These are phyloP conservation scores for Parotia lawesii DNA, from an alignment of 2,113 vertebrate genomes.

Conservation along the genomic window DNA sequence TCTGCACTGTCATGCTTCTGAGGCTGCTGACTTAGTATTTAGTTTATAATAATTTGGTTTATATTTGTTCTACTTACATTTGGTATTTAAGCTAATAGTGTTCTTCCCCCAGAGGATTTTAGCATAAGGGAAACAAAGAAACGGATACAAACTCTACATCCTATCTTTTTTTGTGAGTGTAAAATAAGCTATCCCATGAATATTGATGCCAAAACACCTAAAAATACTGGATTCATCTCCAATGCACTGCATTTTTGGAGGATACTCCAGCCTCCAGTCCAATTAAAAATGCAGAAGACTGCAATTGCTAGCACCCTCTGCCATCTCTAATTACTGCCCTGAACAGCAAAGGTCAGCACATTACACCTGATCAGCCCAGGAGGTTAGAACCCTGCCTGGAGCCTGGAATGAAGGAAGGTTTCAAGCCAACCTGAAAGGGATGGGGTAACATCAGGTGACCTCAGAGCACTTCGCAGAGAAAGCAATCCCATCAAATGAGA, in stretches of 20 bases:
- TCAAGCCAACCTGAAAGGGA: not conserved
- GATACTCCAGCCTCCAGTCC: not conserved
- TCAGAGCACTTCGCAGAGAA: not conserved
- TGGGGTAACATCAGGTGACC: not conserved
- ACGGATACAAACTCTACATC: not conserved
- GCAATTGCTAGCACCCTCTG: not conserved
- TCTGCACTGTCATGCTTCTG: not conserved
- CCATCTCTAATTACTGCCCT: conserved; percentile 22
- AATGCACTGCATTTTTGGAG: not conserved
- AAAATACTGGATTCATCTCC: not conserved
- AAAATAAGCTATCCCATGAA: not conserved
- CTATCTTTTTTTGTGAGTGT: not conserved
- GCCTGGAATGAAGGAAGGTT: not conserved
- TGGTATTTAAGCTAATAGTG: not conserved
- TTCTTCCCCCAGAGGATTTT: not conserved
- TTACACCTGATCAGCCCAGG: conserved; percentile 19
- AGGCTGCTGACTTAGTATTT: not conserved
- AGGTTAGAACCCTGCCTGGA: not conserved
- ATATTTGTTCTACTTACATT: not conserved
- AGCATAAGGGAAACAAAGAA: not conserved
- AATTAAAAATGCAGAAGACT: conserved; percentile 7
- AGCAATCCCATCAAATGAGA: not conserved
- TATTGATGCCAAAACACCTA: not conserved
- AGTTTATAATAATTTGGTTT: not conserved
- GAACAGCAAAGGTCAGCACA: conserved; percentile 21